Base-by-base conservation (phyloP, 2,888 invertebrate species). In the Xestoiulus laeticollis region DNA sequence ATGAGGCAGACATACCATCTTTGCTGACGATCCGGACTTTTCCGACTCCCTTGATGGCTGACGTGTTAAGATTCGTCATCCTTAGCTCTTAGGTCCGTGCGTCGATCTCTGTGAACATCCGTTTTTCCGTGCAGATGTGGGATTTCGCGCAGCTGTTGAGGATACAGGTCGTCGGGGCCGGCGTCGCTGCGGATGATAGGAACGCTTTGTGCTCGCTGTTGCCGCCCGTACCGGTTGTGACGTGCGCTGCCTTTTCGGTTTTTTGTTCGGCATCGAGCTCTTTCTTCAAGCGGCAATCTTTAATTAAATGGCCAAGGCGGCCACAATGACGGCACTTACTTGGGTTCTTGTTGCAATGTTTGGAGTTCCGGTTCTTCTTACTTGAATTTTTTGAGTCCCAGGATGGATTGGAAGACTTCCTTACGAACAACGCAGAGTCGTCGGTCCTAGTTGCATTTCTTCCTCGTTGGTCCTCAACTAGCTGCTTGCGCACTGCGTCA, bases 251-350 rank as follows among this genome's bases (percentile, higher is more conserved):
- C 19, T 83, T 83, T 16, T 83, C 83, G 14, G 83, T 0, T n/a
- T n/a, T n/a, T n/a, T n/a, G n/a, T n/a, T n/a, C n/a, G n/a, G n/a
- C n/a, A n/a, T n/a, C n/a, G n/a, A n/a, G n/a, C n/a, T n/a, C n/a
- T n/a, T n/a, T n/a, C n/a, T n/a, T n/a, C n/a, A n/a, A n/a, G n/a
- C n/a, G n/a, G n/a, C n/a, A n/a, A 30, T 82, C 82, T 1, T 1
- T 16, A 32, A 82, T 82, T 26, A 32, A 30, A 16, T 83, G 83
- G 83, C 83, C 83, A 19, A 19, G 33, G 16, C 83, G 83, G 26
- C 82, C 83, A 16, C 83, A 83, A 83, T 83, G 83, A 10, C 82
- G 82, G 82, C 82, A 82, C 82, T 82, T 82, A 32, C 82, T 82
- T 82, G 82, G 16, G 2, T 12, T 30, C 3, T 82, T 82, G 26